Conservation (phyloP, 2,797 vertebrate genomes). For the Sebastes iracundus region DNA sequence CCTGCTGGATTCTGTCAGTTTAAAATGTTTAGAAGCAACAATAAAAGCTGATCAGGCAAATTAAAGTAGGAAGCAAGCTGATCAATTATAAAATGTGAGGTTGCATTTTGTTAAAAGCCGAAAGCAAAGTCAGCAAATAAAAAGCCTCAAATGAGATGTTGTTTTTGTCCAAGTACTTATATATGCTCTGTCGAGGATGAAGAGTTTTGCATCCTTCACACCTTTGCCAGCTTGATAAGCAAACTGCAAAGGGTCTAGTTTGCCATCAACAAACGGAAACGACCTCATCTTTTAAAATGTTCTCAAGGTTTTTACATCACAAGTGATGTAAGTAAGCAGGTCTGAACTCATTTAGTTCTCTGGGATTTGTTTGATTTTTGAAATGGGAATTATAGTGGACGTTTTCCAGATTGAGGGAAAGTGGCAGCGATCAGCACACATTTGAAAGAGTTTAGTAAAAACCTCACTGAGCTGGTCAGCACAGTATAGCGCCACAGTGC, state of each 20-base stretch:
- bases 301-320: not conserved
- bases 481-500: not conserved
- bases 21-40: not conserved
- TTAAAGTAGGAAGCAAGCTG: not conserved
- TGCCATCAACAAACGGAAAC: fast-evolving
- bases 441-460: not conserved
- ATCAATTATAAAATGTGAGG: not conserved
- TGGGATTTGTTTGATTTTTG: fast-evolving
- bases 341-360: not conserved
- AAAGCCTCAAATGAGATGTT: not conserved
- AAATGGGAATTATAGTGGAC: not conserved
- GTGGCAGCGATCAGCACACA: not conserved
- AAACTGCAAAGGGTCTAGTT: not conserved
- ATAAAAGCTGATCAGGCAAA: not conserved
- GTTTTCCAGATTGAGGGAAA: not conserved
- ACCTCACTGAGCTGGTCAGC: not conserved
- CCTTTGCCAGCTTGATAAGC: not conserved
- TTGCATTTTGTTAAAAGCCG: not conserved
- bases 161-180: not conserved
- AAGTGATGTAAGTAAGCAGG: not conserved
- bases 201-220: not conserved
- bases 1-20: not conserved
- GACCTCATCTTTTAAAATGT: not conserved
- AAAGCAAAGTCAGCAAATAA: not conserved
- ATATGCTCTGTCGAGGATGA: not conserved